A percentile compares a stretch with the other conserved stretches of the same genome.
Conservation (phyloP, 2,113 vertebrate genomes). For the Danio rerio region DNA sequence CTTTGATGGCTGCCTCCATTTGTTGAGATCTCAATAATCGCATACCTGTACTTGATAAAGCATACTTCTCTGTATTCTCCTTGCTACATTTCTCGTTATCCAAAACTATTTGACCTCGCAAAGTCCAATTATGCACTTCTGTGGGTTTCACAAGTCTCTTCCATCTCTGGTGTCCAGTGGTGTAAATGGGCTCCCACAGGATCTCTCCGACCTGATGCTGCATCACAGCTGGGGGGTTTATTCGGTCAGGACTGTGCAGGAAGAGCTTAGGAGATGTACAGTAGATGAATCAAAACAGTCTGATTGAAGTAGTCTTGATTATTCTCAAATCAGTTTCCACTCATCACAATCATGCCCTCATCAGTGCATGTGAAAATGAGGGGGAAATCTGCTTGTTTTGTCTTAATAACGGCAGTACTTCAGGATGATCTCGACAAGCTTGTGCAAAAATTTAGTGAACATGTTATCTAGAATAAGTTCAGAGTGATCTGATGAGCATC, state of each 20-base stretch:
- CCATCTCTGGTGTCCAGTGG: neutral
- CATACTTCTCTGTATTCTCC: neutral
- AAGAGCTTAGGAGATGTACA: neutral
- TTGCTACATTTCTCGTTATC: neutral
- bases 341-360: neutral
- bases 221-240: neutral
- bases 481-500: no score
- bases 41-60: neutral
- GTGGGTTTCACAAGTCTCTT: constrained; percentile 2
- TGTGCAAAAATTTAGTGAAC: neutral
- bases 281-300: neutral
- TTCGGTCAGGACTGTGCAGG: neutral
- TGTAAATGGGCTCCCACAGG: neutral
- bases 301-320: constrained; percentile 4
- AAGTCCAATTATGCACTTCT: constrained; percentile 18
- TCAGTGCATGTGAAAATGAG: neutral
- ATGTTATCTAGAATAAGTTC: no score
- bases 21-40: constrained; percentile 27
- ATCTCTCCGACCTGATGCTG: neutral
- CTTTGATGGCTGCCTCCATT: neutral
- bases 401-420: neutral
- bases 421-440: neutral
- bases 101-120: neutral
- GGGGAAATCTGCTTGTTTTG: neutral
- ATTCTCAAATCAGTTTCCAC: neutral